These are phyloP conservation scores for Diarsia rubi DNA, from an alignment of 2,888 invertebrate species.

Conservation along the genomic window DNA sequence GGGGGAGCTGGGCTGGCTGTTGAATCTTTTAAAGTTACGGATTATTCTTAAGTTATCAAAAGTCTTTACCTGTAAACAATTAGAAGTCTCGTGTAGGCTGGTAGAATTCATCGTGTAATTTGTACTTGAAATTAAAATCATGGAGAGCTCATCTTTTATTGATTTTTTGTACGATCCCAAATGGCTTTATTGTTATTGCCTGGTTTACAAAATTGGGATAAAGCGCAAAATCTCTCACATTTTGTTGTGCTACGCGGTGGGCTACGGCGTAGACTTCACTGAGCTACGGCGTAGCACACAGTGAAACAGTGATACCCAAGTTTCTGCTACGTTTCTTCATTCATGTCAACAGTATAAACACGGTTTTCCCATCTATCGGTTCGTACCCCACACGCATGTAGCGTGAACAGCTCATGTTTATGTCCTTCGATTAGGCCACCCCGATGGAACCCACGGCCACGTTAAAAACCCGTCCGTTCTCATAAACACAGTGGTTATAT, in stretches of 20 bases:
- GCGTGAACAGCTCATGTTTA: neutral
- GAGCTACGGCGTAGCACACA: constrained; percentile 25
- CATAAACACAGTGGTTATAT: constrained; percentile 27
- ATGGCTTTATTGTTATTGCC: neutral
- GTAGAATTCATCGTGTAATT: neutral
- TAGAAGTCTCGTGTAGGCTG: neutral
- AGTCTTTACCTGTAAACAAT: neutral
- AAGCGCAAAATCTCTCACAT: no score
- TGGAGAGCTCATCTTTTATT: neutral
- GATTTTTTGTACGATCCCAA: neutral
- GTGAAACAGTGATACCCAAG: no score
- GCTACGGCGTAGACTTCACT: constrained; percentile 5
- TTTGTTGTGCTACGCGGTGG: neutral
- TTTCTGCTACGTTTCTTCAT: neutral
- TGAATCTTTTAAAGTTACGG: constrained; percentile 11
- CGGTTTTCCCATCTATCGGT: neutral
- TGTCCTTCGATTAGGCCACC: neutral
- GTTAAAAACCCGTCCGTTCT: constrained; percentile 4
- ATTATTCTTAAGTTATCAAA: constrained; percentile 1
- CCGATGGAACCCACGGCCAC: neutral
- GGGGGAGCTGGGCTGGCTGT: neutral
- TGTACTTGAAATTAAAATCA: neutral
- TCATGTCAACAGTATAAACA: neutral
- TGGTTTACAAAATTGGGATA: neutral
- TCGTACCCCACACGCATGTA: neutral